phyloP scores from a whole-genome alignment of 1,140 invertebrate species.

The Onthophagus taurus region DNA sequence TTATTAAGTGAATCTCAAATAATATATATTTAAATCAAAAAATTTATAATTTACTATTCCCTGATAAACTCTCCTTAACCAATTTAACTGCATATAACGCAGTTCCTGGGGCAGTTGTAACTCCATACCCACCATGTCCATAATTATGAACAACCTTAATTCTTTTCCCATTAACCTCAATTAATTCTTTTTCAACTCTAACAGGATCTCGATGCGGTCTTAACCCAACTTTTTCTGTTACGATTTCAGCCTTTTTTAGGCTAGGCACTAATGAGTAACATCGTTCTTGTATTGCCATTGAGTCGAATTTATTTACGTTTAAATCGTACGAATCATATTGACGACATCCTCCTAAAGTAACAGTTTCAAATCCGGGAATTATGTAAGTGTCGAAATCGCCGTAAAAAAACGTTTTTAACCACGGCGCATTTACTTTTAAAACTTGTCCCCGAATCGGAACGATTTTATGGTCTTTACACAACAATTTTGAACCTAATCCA shows the following conservation, averaged over 20 bases:
- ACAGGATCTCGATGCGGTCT: slow-evolving; percentile 68
- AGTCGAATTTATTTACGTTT: slow-evolving; percentile 59
- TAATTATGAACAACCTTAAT: slow-evolving; percentile 80
- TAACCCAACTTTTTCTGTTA: slow-evolving; percentile 63
- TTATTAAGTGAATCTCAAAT: not conserved
- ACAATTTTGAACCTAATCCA: slow-evolving; percentile 67
- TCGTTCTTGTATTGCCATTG: slow-evolving; percentile 61
- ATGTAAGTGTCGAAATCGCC: slow-evolving; percentile 77
- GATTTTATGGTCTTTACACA: slow-evolving; percentile 67
- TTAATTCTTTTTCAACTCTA: slow-evolving; percentile 60
- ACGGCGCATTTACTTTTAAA: slow-evolving; percentile 73
- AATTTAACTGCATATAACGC: slow-evolving; percentile 61
- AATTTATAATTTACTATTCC: slow-evolving; percentile 44
- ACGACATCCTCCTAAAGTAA: slow-evolving; percentile 73
- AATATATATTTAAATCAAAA: not conserved
- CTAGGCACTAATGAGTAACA: slow-evolving; percentile 63
- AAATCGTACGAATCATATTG: slow-evolving; percentile 70
- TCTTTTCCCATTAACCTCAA: slow-evolving; percentile 28
- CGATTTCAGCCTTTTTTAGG: slow-evolving; percentile 52
- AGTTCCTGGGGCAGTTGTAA: slow-evolving; percentile 79
- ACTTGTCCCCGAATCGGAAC: slow-evolving; percentile 86
- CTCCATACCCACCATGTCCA: slow-evolving; percentile 86
- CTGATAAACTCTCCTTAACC: slow-evolving; percentile 47
- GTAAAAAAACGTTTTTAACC: slow-evolving; percentile 82
- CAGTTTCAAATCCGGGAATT: slow-evolving; percentile 62